These are phyloP conservation scores for Pogonocichla stellata DNA, from an alignment of 2,113 vertebrate genomes.

Conservation along the genomic window DNA sequence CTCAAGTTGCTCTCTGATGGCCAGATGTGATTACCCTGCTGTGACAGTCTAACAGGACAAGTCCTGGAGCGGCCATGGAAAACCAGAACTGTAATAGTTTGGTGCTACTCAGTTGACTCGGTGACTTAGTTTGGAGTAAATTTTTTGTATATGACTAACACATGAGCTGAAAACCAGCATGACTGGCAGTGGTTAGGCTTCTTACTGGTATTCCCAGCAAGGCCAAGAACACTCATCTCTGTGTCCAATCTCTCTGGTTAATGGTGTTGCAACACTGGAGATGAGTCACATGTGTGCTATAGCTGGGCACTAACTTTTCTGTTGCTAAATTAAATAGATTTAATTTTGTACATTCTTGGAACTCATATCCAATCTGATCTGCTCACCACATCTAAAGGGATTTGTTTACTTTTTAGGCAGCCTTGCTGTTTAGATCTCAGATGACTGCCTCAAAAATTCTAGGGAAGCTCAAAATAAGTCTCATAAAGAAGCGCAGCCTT, in stretches of 20 bases:
- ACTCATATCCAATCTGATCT: background rate
- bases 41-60: background rate
- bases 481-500: background rate
- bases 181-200: background rate
- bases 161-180: background rate
- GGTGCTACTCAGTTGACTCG: background rate
- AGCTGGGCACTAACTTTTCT: background rate
- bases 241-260: background rate
- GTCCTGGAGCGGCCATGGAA: background rate
- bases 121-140: background rate
- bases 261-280: background rate
- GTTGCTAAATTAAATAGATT: slow-evolving; percentile 8
- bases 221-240: background rate
- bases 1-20: background rate
- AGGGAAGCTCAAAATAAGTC: background rate
- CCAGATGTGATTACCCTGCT: background rate
- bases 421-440: background rate
- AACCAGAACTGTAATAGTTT: background rate
- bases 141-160: background rate
- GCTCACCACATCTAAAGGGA: background rate
- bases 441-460: background rate
- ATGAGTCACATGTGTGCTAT: background rate
- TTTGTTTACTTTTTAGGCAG: slow-evolving; percentile 15
- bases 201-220: background rate
- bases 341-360: slow-evolving; percentile 3